A percentile compares a stretch with the other conserved stretches of the same genome.
Conservation (phyloP, 2,113 vertebrate species). For the Psittacula cyanocephala region DNA sequence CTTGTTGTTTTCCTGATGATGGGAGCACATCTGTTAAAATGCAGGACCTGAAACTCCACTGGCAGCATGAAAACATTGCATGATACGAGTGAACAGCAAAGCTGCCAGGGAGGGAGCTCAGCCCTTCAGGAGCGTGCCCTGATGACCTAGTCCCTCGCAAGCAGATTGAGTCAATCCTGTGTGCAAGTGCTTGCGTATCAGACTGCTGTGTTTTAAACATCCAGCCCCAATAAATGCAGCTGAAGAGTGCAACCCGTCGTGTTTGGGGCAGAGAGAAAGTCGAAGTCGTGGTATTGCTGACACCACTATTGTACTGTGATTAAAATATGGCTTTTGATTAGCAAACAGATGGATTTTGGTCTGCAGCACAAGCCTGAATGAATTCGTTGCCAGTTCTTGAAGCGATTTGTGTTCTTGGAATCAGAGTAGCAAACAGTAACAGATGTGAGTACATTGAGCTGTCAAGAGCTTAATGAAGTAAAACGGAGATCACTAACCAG, state of each 20-base stretch:
- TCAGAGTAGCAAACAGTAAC: constrained; percentile 64
- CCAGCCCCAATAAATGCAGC: not conserved
- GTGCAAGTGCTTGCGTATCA: not conserved
- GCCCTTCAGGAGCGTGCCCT: not conserved
- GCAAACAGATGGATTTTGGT: constrained; percentile 75
- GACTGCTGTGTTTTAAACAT: not conserved
- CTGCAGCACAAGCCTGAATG: constrained; percentile 59
- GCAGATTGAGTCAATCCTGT: not conserved
- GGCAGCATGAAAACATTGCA: not conserved
- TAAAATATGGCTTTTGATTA: constrained; percentile 71
- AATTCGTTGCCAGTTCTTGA: constrained; percentile 66
- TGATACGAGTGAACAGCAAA: not conserved
- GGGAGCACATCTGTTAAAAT: not conserved
- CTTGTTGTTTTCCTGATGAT: not conserved
- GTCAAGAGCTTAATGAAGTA: constrained; percentile 75
- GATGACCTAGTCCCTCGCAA: not conserved
- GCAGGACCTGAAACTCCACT: not conserved
- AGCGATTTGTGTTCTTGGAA: constrained; percentile 70
- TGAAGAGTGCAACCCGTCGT: not conserved
- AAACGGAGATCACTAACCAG: constrained; percentile 61
- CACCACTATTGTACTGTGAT: not conserved
- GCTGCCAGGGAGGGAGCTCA: not conserved
- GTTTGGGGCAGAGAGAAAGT: not conserved
- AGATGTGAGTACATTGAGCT: constrained; percentile 74
- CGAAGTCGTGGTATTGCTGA: not conserved